Conservation (phyloP, 2,113 vertebrate genomes). For the Dissostichus mawsoni region DNA sequence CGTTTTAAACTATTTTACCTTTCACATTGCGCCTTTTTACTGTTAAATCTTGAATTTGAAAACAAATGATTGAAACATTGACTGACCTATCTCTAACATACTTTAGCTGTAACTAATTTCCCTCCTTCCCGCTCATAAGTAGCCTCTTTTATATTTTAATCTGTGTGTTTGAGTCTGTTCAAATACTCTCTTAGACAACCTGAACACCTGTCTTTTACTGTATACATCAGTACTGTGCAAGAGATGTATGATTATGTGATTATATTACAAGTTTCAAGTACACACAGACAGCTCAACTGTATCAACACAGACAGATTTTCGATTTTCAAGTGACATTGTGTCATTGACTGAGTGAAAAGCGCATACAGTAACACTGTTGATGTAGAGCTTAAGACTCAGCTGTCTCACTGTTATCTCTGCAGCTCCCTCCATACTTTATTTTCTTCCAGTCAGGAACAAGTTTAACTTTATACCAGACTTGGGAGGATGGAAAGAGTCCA, state of each 20-base stretch:
- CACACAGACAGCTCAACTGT: conserved; percentile 37
- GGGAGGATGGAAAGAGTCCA: conserved; percentile 48
- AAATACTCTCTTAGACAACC: conserved; percentile 14
- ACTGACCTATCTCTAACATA: too few relatives aligned
- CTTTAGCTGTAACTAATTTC: not conserved
- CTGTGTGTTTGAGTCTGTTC: conserved; percentile 1
- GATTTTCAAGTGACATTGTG: conserved; percentile 60
- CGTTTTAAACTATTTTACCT: too few relatives aligned
- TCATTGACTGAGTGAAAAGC: conserved; percentile 51
- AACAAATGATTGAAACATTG: not conserved
- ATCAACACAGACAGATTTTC: conserved; percentile 47
- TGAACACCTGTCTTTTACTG: not conserved
- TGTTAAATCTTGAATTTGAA: too few relatives aligned
- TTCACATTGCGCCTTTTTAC: too few relatives aligned
- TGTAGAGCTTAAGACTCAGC: conserved; percentile 54
- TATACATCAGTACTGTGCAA: not conserved
- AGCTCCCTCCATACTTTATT: conserved; percentile 17
- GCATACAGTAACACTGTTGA: conserved; percentile 52
- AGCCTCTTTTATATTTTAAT: conserved; percentile 12
- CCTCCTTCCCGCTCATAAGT: not conserved
- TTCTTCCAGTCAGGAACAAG: conserved; percentile 36
- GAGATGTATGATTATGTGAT: conserved; percentile 35
- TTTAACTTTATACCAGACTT: conserved; percentile 51
- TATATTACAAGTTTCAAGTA: conserved; percentile 39
- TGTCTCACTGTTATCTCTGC: conserved; percentile 48